Percentiles rank a stretch among this genome's conserved stretches.
Conservation (phyloP, 2,113 vertebrate genomes). For the Amblyornis subalaris region DNA sequence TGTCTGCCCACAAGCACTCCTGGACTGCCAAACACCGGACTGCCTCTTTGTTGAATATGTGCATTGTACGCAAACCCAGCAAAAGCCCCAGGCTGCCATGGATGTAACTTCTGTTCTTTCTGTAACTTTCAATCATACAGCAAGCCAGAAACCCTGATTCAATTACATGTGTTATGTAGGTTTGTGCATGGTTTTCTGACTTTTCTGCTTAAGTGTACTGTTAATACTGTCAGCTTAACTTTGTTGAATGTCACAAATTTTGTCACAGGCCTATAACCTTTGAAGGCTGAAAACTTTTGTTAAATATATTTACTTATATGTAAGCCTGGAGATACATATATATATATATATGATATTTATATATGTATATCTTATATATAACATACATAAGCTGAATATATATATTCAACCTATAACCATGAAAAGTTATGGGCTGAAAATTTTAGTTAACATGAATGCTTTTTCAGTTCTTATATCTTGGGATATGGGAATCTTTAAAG, state of each 20-base stretch:
- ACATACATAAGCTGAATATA: background rate
- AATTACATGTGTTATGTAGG: background rate
- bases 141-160: slow-evolving; percentile 4
- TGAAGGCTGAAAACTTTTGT: background rate
- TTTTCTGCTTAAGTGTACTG: background rate
- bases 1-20: background rate
- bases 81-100: background rate
- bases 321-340: background rate
- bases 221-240: background rate
- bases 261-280: background rate
- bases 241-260: background rate
- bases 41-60: background rate
- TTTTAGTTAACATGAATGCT: background rate
- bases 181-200: background rate
- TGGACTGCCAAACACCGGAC: background rate
- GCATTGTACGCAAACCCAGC: background rate
- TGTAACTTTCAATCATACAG: background rate
- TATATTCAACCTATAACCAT: background rate
- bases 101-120: background rate
- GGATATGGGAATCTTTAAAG: background rate
- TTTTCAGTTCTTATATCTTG: background rate
- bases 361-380: background rate
- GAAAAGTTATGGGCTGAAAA: background rate
- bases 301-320: background rate
- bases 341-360: background rate